A percentile compares a stretch with the other conserved stretches of the same genome.
phyloP scores from a whole-genome alignment of 2,797 vertebrate species.

The Paramormyrops hopkinsi region DNA sequence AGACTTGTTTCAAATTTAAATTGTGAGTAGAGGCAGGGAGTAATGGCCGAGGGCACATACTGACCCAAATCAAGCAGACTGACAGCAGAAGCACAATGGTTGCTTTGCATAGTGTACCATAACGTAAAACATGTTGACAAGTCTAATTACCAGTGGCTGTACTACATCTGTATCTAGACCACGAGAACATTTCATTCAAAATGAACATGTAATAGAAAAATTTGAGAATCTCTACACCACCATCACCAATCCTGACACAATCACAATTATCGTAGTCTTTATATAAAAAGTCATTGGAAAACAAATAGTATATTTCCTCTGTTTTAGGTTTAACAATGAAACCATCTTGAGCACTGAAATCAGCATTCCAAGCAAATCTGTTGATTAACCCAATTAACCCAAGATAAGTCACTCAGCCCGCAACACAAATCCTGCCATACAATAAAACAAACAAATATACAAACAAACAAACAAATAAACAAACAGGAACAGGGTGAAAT shows the following conservation, averaged over 20 bases:
- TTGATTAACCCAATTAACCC: not conserved
- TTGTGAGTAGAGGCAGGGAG: not conserved
- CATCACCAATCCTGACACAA: constrained; percentile 1
- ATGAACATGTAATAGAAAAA: not conserved
- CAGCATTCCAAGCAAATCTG: not conserved
- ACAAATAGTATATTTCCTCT: not conserved
- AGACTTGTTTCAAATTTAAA: not conserved
- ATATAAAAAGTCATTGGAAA: not conserved
- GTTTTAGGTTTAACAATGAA: not conserved
- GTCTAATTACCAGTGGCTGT: not conserved
- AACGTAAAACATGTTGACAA: not conserved
- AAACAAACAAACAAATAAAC: not conserved
- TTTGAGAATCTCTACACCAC: not conserved
- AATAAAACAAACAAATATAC: not conserved
- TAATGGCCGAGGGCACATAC: not conserved
- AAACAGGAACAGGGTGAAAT: not conserved
- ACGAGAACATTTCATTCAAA: not conserved
- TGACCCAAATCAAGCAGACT: not conserved
- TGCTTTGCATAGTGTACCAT: not conserved
- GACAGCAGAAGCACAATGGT: not conserved
- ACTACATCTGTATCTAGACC: not conserved
- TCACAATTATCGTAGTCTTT: not conserved
- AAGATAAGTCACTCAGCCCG: not conserved
- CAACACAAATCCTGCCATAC: not conserved
- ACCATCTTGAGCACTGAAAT: not conserved